Conservation (phyloP, 2,113 vertebrate genomes). For the Saiga tatarica region DNA sequence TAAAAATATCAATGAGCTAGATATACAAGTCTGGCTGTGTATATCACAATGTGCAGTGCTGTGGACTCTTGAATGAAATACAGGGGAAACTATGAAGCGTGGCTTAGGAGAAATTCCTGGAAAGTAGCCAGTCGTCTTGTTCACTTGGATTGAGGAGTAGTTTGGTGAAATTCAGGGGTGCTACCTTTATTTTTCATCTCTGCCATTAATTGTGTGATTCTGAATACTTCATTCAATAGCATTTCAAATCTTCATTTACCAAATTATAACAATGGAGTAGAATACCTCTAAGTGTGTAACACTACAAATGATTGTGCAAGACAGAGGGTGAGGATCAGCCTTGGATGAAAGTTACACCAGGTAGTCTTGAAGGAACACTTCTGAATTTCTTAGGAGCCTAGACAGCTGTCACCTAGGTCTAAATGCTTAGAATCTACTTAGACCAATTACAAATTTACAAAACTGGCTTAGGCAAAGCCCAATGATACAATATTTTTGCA, state of each 20-base stretch:
- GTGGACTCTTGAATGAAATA: background rate
- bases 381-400: background rate
- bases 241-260: background rate
- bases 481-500: background rate
- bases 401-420: background rate
- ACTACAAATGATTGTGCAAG: background rate
- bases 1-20: background rate
- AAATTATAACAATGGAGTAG: background rate
- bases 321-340: background rate
- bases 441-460: background rate
- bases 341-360: background rate
- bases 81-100: background rate
- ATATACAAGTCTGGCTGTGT: background rate
- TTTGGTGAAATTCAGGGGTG: background rate
- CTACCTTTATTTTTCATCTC: background rate
- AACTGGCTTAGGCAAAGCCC: background rate
- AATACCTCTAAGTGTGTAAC: background rate
- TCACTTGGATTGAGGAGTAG: background rate
- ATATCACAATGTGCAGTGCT: background rate
- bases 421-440: background rate
- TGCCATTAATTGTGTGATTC: background rate
- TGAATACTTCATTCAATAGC: background rate
- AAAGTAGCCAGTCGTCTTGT: background rate
- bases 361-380: background rate
- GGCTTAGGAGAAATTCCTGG: background rate